These are phyloP conservation scores for Hyles euphorbiae DNA, from an alignment of 1,140 invertebrate species.

Conservation along the genomic window DNA sequence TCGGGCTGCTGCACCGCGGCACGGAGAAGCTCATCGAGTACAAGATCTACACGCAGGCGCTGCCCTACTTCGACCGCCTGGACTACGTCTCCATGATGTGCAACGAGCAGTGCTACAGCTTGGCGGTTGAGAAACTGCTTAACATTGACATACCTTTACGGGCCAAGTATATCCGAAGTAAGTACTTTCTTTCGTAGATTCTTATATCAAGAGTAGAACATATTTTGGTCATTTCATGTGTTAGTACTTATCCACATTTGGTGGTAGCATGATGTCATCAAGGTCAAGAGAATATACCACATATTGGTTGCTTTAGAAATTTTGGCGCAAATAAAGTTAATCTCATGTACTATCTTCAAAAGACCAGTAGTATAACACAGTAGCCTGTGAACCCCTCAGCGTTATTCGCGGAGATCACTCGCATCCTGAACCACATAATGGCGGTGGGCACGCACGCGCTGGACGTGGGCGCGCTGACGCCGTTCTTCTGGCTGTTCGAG, in stretches of 20 bases:
- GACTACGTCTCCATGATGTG: constrained; percentile 99
- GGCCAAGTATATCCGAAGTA: constrained; percentile 97
- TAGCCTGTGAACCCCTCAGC: constrained; percentile 55
- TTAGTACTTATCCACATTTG: too few species aligned
- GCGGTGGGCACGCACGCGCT: constrained; percentile 93
- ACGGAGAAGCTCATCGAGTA: constrained; percentile 99
- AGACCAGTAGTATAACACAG: too few species aligned
- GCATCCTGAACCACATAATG: constrained; percentile 97
- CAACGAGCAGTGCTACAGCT: constrained; percentile 97
- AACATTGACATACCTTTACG: constrained; percentile 95
- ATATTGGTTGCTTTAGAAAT: too few species aligned
- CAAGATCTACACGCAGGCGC: constrained; percentile 97
- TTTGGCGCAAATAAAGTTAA: too few species aligned
- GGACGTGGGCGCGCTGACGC: constrained; percentile 96
- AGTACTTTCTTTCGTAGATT: constrained; percentile 32
- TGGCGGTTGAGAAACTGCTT: constrained; percentile 96
- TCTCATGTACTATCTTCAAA: too few species aligned
- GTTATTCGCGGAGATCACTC: constrained; percentile 93
- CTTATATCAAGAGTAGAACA: background rate
- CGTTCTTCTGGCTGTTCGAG: constrained; percentile 99
- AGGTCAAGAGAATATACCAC: too few species aligned
- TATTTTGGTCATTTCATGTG: too few species aligned
- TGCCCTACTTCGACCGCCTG: constrained; percentile 98
- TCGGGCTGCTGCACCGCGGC: constrained; percentile 95
- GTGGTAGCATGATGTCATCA: too few species aligned